Evolutionary conservation across 1,140 invertebrate genomes (phyloP).

Genomic region (Leptinotarsa lineolata): DNA sequence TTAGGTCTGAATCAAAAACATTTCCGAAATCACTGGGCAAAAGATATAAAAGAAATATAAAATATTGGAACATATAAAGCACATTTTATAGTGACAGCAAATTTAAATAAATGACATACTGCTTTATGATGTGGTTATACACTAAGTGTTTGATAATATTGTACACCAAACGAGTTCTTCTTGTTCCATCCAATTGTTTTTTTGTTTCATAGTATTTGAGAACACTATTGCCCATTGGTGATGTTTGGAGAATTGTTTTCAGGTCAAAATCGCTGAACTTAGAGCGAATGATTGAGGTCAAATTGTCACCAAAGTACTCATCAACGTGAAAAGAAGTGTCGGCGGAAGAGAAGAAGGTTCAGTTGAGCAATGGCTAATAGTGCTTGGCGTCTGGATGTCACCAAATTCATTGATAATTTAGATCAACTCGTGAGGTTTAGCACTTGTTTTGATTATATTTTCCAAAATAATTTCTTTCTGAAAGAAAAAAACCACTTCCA

Average conservation of each 20-base stretch:
- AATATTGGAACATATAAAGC: not conserved
- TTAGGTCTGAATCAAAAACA: not conserved
- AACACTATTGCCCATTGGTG: slow-evolving; percentile 22
- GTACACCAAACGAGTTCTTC: slow-evolving; percentile 10
- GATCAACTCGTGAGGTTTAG: not conserved
- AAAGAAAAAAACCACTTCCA: slow-evolving; percentile 4
- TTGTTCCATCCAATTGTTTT: slow-evolving; percentile 10
- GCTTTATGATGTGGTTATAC: slow-evolving; percentile 17
- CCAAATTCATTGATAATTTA: slow-evolving; percentile 9
- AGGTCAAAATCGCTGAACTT: slow-evolving; percentile 29
- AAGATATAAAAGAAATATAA: not conserved
- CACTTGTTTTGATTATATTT: not conserved
- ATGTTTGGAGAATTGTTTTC: slow-evolving; percentile 17
- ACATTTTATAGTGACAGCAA: not conserved
- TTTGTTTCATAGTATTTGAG: slow-evolving; percentile 22
- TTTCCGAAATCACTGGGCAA: not conserved
- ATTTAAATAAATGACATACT: slow-evolving; percentile 17
- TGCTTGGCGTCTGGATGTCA: slow-evolving; percentile 15
- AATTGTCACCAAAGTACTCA: slow-evolving; percentile 7
- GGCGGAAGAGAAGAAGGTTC: slow-evolving; percentile 9
- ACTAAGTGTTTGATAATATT: slow-evolving; percentile 26
- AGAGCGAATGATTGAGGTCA: not conserved
- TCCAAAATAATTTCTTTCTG: not conserved
- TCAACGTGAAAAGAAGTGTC: not conserved
- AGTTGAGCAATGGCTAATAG: slow-evolving; percentile 10